A percentile compares a stretch with the other conserved stretches of the same genome.
Conservation (phyloP, 2,797 vertebrate species). For the Lagorchestes hirsutus region DNA sequence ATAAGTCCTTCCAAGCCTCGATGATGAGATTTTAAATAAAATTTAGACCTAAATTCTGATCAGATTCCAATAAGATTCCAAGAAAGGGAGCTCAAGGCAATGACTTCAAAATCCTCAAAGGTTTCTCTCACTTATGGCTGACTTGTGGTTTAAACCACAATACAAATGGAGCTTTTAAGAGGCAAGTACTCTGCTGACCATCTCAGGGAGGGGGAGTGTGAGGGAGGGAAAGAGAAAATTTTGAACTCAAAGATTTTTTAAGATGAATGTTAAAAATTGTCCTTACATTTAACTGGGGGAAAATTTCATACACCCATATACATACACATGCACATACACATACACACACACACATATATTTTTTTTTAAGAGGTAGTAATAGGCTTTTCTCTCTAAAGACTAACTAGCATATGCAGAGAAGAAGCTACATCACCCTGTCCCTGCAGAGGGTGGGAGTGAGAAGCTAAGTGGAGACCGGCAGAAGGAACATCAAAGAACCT, state of each 20-base stretch:
- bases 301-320: too few relatives aligned
- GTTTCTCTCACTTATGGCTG: background rate
- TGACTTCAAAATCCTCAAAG: background rate
- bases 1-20: too few relatives aligned
- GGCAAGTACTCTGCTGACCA: background rate
- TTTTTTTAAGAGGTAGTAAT: background rate
- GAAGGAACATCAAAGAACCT: background rate
- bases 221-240: background rate
- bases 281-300: background rate
- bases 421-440: background rate
- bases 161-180: background rate
- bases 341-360: too few relatives aligned
- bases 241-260: background rate
- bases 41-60: background rate
- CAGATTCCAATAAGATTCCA: background rate
- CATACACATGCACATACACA: too few relatives aligned
- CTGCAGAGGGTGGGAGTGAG: background rate
- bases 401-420: background rate
- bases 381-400: background rate
- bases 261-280: background rate
- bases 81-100: background rate
- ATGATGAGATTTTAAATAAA: background rate
- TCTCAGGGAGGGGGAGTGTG: background rate
- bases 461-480: background rate
- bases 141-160: background rate